These are phyloP conservation scores for Drosophila colorata DNA, from an alignment of 2,888 invertebrate species.

Conservation along the genomic window DNA sequence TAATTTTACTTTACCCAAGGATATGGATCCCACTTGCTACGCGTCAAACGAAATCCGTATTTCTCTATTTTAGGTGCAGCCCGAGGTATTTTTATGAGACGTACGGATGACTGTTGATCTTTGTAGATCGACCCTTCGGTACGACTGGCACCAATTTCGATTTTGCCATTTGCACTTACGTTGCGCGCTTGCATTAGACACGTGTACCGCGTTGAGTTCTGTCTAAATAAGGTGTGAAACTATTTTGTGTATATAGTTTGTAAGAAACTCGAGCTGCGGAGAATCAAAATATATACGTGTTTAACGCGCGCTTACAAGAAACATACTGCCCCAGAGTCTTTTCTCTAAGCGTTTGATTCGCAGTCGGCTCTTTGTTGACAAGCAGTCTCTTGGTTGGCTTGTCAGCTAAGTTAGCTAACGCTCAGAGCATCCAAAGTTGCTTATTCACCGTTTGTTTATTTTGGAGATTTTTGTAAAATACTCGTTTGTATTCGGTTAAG, in stretches of 20 bases:
- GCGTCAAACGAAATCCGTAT: conserved; percentile 90
- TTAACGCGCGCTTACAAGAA: conserved; percentile 51
- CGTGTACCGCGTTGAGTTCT: conserved; percentile 14
- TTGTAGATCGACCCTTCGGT: neutral
- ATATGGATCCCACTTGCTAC: conserved; percentile 93
- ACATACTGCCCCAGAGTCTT: conserved; percentile 59
- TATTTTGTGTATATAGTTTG: conserved; percentile 34
- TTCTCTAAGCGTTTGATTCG: conserved; percentile 35
- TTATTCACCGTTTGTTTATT: conserved; percentile 25
- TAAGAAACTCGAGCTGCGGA: conserved; percentile 21
- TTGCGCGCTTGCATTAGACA: conserved; percentile 27
- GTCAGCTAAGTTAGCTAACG: conserved; percentile 20
- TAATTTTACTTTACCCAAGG: conserved; percentile 88
- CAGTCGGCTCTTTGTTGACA: conserved; percentile 6
- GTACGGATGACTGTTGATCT: conserved; percentile 71
- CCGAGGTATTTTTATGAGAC: conserved; percentile 87
- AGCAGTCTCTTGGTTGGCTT: conserved; percentile 17
- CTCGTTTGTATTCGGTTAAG: conserved; percentile 18
- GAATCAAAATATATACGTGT: conserved; percentile 47
- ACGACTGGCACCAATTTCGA: neutral
- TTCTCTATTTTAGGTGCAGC: conserved; percentile 86
- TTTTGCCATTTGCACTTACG: neutral
- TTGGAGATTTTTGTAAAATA: conserved; percentile 29
- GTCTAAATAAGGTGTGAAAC: neutral
- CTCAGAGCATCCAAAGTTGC: conserved; percentile 40